Base-by-base conservation (phyloP, 2,797 vertebrate genomes). In the Bovichtus variegatus region DNA sequence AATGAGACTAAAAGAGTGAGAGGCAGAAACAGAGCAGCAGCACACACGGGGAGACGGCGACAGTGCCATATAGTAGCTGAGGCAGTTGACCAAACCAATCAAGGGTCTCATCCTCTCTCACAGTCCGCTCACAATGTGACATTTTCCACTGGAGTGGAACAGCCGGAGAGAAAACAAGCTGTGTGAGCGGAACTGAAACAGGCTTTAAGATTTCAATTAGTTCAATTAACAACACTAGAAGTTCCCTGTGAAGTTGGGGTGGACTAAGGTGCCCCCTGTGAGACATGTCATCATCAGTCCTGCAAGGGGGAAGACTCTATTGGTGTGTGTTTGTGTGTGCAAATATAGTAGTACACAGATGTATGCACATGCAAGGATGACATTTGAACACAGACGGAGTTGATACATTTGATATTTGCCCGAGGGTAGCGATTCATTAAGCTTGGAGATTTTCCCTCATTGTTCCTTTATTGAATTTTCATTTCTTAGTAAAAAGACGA, bases 171-270 rank as follows among this genome's bases (percentile, higher is more conserved):
- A 23, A 50, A 84, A 72, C 67, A 80, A 34, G 29, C 50, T 21
- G 68, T 34, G 21, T 12, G 49, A 82, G 44, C 18, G 6, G 40
- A 71, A 60, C 68, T 5, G 66, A 69, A 74, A 51, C 19, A 11
- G 4, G 53, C 36, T 74, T 70, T 41, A 78, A 61, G 27, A 80
- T 86, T 84, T 88, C 63, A 81, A 80, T 81, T 84, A 90, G 40
- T 71, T 72, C 74, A 81, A 84, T 82, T 71, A 80, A 72, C 49
- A 67, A 23, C 23, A 57, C 13, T 29, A 71, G 54, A 83, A 65
- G 58, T 34, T 57, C 29, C 58, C 71, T 73, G 38, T 86, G 69
- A 87, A 58, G 49, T 21, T 63, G 46, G 43, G 51, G 44, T 29
- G 67, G 55, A 70, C 66, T 51, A 36, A 68, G 46, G 40, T n/a